Evolutionary conservation across 2,888 invertebrate genomes (phyloP), one percentile per base, ranked within the genome.

Genomic region (Cyaniris semiargus): DNA sequence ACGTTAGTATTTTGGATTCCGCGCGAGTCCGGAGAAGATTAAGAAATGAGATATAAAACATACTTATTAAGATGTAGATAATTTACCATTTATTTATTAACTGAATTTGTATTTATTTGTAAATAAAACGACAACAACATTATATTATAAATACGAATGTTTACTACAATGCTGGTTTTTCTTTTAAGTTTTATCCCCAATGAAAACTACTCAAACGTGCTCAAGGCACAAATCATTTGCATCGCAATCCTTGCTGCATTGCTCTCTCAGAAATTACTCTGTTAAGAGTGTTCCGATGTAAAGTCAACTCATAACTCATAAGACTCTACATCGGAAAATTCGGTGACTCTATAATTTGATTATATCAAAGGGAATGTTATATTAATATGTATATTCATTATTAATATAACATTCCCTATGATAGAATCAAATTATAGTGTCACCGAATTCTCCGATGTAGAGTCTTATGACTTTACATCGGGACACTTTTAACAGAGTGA

Each of bases 81-180:
- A 93, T 92, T 93, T 94, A 94, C 94, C 94, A 94, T 93, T 93
- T 94, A 94, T 94, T 94, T 94, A 94, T 94, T 94, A 94, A 94
- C 94, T 93, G 93, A 94, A 94, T 94, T 94, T 94, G 94, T 94
- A 94, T 94, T 94, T 94, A 94, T 94, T 94, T 94, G 94, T 94
- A 94, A 93, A 94, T 94, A 94, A 94, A 94, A 92, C 90, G 88
- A 93, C 90, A 90, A 91, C 90, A 90, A 91, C 91, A 93, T 90
- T 92, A 93, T 94, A 92, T 92, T 93, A 94, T 92, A 94, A 93
- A 93, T 93, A 92, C 93, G 92, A 94, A 94, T 94, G 94, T 93
- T 94, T 94, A 94, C 91, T 93, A 94, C 90, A 88, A 88, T 88
- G 89, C 86, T 92, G 89, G 90, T 93, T 94, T 93, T 90, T 90